phyloP scores from a whole-genome alignment of 2,797 vertebrate species.

The Moxostoma hubbsi region DNA sequence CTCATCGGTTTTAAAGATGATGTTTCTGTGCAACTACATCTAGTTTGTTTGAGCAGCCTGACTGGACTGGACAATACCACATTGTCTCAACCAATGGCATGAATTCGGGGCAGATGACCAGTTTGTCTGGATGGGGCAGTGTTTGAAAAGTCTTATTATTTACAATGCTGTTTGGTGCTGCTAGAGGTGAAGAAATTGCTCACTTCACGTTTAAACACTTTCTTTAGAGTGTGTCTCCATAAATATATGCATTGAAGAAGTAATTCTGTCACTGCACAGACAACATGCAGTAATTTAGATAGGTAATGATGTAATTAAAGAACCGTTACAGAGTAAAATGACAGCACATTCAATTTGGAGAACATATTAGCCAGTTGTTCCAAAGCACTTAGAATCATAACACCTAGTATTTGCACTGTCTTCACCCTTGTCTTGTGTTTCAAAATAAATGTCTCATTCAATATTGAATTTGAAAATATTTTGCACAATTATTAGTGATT shows the following conservation, averaged over 20 bases:
- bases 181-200: no score
- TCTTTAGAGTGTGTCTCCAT: slow-evolving; percentile 4
- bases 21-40: no score
- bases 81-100: no score
- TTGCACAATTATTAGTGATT: neutral
- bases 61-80: no score
- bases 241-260: neutral
- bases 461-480: neutral
- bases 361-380: neutral
- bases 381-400: neutral
- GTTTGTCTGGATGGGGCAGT: no score
- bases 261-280: neutral
- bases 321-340: neutral
- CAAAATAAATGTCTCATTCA: neutral
- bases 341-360: neutral
- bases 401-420: neutral
- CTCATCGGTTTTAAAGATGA: no score
- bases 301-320: slow-evolving; percentile 4
- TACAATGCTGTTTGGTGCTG: no score
- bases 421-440: neutral
- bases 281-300: slow-evolving; percentile 4
- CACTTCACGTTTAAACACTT: neutral
- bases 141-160: no score
- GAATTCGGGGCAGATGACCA: no score
- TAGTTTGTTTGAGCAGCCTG: no score